Base-by-base conservation (phyloP, 92 coral and sea anemone genomes). In the Isaurus tuberculatus region DNA sequence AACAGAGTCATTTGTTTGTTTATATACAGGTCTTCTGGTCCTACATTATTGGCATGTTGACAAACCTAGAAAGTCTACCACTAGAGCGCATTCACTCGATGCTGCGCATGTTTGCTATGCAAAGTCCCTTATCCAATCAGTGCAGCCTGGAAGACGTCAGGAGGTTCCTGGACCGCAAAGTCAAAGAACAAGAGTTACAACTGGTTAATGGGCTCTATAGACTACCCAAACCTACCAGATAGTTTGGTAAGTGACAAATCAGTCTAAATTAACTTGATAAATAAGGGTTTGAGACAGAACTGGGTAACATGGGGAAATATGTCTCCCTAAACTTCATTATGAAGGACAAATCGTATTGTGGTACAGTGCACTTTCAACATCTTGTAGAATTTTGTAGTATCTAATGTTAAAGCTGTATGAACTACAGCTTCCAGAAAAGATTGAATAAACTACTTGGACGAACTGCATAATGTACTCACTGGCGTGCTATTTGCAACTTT, bases 41-140 rank as follows among this genome's bases (percentile, higher is more conserved):
- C 14, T 97, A 97, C 89, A 97, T 97, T 33, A 98, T 97, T 73
- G 99, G 99, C 3, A 97, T 97, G 99, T 83, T 97, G 87, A 97
- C 99, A 26, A 97, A 97, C 94, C 86, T 97, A 80, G 99, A 97
- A 67, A 94, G 98, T 83, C 89, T 97, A 16, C 99, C 99, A 0
- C 78, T 97, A 72, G 99, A 97, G 68, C 88, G 99, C 86, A 97
- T 97, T 44, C 99, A 97, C 83, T 97, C 99, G 19, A 94, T 97
- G 99, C 79, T 97, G 74, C 91, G 96, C 51, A 97, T 97, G 95
- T 97, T 97, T 71, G 99, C 99, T 6, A 97, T 97, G 99, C 94
- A 92, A 70, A 98, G 97, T 8, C 97, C 98, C 4, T 81, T 91
- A 32, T 84, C 97, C 30, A 91, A 94, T 53, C 99, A 97, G 85